These are phyloP conservation scores for Takifugu bimaculatus DNA, from an alignment of 2,113 vertebrate species.

Conservation along the genomic window DNA sequence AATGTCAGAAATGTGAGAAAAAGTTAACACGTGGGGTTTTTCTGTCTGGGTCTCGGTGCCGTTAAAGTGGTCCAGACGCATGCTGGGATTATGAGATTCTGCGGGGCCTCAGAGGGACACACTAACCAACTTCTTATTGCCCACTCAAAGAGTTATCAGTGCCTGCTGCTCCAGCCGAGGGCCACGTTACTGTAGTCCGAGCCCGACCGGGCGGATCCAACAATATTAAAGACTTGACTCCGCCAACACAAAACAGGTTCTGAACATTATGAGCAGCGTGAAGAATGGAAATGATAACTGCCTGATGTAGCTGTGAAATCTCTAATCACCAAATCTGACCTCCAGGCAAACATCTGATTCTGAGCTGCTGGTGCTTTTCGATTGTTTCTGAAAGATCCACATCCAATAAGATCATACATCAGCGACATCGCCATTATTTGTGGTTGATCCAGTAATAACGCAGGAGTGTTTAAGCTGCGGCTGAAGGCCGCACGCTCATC, in stretches of 20 bases:
- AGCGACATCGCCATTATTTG: no score
- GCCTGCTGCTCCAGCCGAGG: constrained; percentile 59
- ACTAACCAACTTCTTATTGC: constrained; percentile 56
- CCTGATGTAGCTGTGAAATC: neutral
- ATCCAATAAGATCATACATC: neutral
- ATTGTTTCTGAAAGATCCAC: constrained; percentile 40
- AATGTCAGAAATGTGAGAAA: constrained; percentile 70
- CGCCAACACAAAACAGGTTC: neutral
- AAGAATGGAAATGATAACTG: constrained; percentile 8
- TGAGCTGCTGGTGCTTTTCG: neutral
- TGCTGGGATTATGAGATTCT: constrained; percentile 64
- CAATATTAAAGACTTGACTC: constrained; percentile 1
- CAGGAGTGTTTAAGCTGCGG: constrained; percentile 12
- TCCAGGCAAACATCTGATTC: neutral
- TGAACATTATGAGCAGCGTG: constrained; percentile 29
- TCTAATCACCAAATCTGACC: neutral
- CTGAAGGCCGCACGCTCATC: constrained; percentile 33
- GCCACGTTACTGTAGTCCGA: constrained; percentile 20
- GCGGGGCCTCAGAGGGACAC: constrained; percentile 42
- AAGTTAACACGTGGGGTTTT: constrained; percentile 66
- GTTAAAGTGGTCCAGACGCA: constrained; percentile 69
- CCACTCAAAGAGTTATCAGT: constrained; percentile 55
- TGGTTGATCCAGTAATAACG: constrained; percentile 5
- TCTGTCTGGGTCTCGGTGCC: constrained; percentile 67
- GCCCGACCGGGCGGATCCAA: constrained; percentile 1